A percentile compares a stretch with the other conserved stretches of the same genome.
These are phyloP conservation scores for Nansenia antarctica DNA, from an alignment of 2,113 vertebrate species.

Conservation along the genomic window DNA sequence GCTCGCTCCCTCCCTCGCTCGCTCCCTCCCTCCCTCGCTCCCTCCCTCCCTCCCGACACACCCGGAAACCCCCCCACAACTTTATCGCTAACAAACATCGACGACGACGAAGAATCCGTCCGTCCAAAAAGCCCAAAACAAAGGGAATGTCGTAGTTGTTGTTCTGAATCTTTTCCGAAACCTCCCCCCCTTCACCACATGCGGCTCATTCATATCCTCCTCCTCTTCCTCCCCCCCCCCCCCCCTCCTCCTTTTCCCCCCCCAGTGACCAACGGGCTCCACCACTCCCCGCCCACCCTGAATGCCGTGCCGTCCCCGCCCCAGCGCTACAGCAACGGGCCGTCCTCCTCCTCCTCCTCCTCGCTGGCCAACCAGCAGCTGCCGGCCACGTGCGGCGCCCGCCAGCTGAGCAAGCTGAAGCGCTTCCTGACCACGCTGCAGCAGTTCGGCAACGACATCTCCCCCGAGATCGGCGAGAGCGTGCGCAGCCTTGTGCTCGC, in stretches of 20 bases:
- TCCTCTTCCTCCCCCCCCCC: neutral
- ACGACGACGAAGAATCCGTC: too few relatives aligned
- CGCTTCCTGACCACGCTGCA: slow-evolving; percentile 98
- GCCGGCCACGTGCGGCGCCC: slow-evolving; percentile 94
- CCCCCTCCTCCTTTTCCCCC: neutral
- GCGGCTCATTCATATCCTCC: neutral
- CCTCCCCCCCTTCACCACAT: neutral
- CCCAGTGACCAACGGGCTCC: slow-evolving; percentile 94
- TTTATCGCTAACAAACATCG: too few relatives aligned
- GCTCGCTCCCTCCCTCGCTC: slow-evolving; percentile 2
- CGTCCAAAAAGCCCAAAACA: too few relatives aligned
- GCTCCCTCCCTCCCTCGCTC: neutral
- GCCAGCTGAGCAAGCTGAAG: slow-evolving; percentile 98
- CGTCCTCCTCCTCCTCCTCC: slow-evolving; percentile 94
- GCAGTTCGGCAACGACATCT: slow-evolving; percentile 98
- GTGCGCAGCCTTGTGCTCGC: slow-evolving; percentile 95
- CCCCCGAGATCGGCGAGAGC: slow-evolving; percentile 96
- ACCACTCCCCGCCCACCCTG: slow-evolving; percentile 93
- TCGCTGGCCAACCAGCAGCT: slow-evolving; percentile 96
- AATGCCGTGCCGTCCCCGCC: slow-evolving; percentile 95
- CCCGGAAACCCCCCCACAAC: too few relatives aligned
- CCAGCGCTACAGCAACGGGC: slow-evolving; percentile 94
- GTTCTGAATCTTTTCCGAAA: too few relatives aligned
- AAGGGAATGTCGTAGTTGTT: too few relatives aligned
- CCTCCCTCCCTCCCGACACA: slow-evolving; percentile 88